Percentiles rank a stretch among this genome's conserved stretches.
Evolutionary conservation across 2,113 vertebrate genomes (phyloP).

Genomic region (Heptranchias perlo): DNA sequence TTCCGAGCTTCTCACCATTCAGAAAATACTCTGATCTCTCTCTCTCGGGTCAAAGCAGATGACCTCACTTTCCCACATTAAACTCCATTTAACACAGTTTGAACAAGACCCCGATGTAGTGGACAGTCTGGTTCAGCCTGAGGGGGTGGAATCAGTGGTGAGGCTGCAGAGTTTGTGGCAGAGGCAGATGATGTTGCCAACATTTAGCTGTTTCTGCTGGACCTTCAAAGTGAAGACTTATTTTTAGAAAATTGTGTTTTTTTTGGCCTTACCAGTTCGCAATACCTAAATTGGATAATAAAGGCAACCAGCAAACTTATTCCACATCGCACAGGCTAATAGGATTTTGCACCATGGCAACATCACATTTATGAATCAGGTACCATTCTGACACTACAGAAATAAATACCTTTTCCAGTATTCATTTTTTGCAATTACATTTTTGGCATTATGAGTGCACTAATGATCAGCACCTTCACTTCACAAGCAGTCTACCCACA

Average conservation of each 20-base stretch:
- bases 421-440: not conserved
- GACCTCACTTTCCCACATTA: not conserved
- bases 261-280: not conserved
- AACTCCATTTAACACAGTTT: not conserved
- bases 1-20: no score
- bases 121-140: not conserved
- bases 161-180: no score
- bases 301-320: not conserved
- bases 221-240: not conserved
- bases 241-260: not conserved
- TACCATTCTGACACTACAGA: not conserved
- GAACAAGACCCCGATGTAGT: not conserved
- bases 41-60: not conserved
- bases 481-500: not conserved
- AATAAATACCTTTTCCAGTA: not conserved
- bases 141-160: no score
- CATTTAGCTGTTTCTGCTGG: no score
- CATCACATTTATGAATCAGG: not conserved
- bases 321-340: not conserved
- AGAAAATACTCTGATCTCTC: no score
- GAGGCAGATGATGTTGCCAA: not conserved
- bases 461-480: not conserved
- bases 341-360: not conserved
- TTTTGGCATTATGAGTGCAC: not conserved
- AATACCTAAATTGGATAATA: not conserved